Conservation (phyloP, 2,797 vertebrate species). For the Oreochromis mossambicus region DNA sequence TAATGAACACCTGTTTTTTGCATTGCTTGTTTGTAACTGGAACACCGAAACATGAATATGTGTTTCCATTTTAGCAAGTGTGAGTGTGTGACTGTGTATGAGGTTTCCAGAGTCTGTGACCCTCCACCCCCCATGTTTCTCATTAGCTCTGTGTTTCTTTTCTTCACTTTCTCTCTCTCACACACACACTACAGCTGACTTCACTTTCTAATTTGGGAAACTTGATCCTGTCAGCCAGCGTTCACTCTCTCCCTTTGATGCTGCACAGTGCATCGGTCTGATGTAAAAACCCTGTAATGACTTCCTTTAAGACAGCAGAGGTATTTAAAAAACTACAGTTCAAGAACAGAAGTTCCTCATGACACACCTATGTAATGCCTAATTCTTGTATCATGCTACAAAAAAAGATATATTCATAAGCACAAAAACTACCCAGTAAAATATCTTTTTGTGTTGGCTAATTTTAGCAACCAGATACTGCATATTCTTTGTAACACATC, state of each 20-base stretch:
- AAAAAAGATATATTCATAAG: neutral
- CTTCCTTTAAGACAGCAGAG: neutral
- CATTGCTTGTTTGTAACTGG: neutral
- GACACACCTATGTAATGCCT: neutral
- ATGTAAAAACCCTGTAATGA: neutral
- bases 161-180: neutral
- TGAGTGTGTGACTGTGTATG: neutral
- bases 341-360: neutral
- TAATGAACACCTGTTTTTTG: constrained; percentile 35
- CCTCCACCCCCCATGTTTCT: neutral
- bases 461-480: neutral
- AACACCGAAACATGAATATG: constrained; percentile 12
- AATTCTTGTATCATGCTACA: neutral
- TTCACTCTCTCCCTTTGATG: neutral
- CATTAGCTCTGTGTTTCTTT: neutral
- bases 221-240: constrained; percentile 3
- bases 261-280: neutral
- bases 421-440: neutral
- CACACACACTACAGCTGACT: neutral
- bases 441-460: neutral
- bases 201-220: constrained; percentile 42
- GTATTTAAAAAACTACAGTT: neutral
- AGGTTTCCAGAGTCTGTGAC: neutral
- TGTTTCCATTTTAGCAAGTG: constrained; percentile 2
- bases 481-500: neutral